Percentiles rank a stretch among this genome's conserved stretches.
These are phyloP conservation scores for Acyrthosiphon pisum DNA, from an alignment of 1,140 invertebrate genomes.

Conservation along the genomic window DNA sequence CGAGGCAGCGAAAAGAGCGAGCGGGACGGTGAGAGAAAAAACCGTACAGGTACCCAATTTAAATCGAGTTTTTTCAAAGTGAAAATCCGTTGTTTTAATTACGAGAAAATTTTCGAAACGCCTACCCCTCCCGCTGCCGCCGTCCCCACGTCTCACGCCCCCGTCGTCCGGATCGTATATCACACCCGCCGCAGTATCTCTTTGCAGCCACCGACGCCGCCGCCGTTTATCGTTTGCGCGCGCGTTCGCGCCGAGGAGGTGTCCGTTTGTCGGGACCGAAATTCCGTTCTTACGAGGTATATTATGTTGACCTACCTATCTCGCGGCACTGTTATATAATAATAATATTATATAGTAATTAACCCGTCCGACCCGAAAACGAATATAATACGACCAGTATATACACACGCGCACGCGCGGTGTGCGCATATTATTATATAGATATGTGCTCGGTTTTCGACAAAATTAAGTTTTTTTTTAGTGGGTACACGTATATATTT, in stretches of 20 bases:
- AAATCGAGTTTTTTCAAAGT: constrained; percentile 18
- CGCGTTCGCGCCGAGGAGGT: constrained; percentile 17
- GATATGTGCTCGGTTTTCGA: constrained; percentile 19
- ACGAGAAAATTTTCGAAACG: constrained; percentile 37
- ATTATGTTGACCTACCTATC: constrained; percentile 6
- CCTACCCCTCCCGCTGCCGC: neutral
- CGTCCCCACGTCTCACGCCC: neutral
- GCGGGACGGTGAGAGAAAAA: neutral
- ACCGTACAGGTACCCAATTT: constrained; percentile 11
- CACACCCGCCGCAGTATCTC: constrained; percentile 29
- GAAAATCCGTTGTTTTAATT: constrained; percentile 51
- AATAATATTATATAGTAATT: constrained; percentile 26
- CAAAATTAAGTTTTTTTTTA: neutral
- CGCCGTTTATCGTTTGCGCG: neutral
- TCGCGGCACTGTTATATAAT: neutral
- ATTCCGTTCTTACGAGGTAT: neutral
- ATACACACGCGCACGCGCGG: neutral
- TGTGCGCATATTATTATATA: neutral
- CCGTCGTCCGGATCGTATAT: constrained; percentile 22
- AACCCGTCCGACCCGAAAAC: constrained; percentile 2
- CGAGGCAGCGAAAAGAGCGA: neutral
- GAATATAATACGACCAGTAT: neutral
- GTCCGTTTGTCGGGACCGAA: constrained; percentile 40
- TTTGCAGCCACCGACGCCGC: neutral
- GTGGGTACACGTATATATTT: neutral